Percentiles rank a stretch among this genome's conserved stretches.
Evolutionary conservation across 2,797 vertebrate species (phyloP).

Genomic region (Sebastes minor): DNA sequence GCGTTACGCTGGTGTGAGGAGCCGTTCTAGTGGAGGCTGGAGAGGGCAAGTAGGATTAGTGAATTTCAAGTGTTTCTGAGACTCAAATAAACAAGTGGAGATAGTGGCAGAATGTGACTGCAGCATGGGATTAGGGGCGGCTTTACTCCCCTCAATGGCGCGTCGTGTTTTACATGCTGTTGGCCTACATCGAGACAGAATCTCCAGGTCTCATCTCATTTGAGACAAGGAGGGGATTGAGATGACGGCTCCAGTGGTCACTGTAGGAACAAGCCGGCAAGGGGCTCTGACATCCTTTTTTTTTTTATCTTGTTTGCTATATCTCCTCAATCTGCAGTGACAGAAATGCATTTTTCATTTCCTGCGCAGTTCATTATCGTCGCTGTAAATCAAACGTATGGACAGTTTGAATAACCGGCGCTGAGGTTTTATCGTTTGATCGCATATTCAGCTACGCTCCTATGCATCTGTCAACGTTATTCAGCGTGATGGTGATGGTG

Average conservation of each 20-base stretch:
- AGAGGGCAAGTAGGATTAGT: conserved; percentile 69
- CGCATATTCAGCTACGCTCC: conserved; percentile 26
- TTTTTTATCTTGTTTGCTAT: conserved; percentile 46
- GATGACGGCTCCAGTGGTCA: conserved; percentile 34
- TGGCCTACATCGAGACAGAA: conserved; percentile 64
- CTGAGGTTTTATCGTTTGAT: conserved; percentile 42
- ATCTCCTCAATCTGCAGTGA: conserved; percentile 21
- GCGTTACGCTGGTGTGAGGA: background rate
- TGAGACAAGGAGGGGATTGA: conserved; percentile 32
- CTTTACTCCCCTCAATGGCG: conserved; percentile 41
- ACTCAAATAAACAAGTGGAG: conserved; percentile 70
- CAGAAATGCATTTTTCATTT: conserved; percentile 40
- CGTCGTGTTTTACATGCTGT: conserved; percentile 48
- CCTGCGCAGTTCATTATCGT: conserved; percentile 33
- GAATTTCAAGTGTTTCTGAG: conserved; percentile 67
- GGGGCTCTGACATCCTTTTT: conserved; percentile 15
- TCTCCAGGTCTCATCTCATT: conserved; percentile 54
- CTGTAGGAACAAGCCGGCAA: conserved; percentile 5
- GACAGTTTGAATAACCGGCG: conserved; percentile 37
- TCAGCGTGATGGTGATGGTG: conserved; percentile 19
- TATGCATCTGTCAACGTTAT: conserved; percentile 48
- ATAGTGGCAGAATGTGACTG: conserved; percentile 74
- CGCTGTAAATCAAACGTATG: conserved; percentile 38
- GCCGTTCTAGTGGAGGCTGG: conserved; percentile 29
- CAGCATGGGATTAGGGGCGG: conserved; percentile 63